A percentile compares a stretch with the other conserved stretches of the same genome.
These are phyloP conservation scores for Periophthalmus modestus DNA, from an alignment of 2,113 vertebrate species.

Conservation along the genomic window DNA sequence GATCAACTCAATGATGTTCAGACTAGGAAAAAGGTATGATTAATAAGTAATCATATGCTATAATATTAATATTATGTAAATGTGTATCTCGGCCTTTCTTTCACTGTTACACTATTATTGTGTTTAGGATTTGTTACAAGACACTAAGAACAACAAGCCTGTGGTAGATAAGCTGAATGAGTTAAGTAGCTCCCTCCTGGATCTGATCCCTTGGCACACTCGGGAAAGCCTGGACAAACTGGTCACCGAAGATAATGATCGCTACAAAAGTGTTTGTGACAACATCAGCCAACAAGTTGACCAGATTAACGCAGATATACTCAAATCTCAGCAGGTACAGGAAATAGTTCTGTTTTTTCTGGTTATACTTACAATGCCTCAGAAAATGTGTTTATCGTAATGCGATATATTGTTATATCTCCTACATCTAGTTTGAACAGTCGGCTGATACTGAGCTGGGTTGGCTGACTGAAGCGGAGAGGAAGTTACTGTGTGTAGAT, in stretches of 20 bases:
- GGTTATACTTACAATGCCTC: neutral
- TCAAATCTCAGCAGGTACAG: constrained; percentile 91
- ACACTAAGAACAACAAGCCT: constrained; percentile 82
- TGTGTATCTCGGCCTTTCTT: neutral
- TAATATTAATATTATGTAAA: neutral
- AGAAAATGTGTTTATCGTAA: neutral
- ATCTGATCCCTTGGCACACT: constrained; percentile 93
- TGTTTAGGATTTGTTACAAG: constrained; percentile 83
- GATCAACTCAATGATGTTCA: constrained; percentile 83
- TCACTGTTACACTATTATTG: neutral
- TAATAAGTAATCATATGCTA: neutral
- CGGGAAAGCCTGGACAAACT: constrained; percentile 91
- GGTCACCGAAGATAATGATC: constrained; percentile 88
- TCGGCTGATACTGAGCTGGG: constrained; percentile 87
- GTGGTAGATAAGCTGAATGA: constrained; percentile 89
- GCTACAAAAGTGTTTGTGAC: constrained; percentile 83
- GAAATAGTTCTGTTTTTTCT: neutral
- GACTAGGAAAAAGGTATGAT: constrained; percentile 85
- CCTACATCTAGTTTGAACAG: constrained; percentile 89
- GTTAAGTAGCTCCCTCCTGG: constrained; percentile 86
- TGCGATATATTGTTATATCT: constrained; percentile 36
- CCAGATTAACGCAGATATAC: constrained; percentile 88
- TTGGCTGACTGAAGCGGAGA: constrained; percentile 89
- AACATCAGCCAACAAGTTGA: constrained; percentile 85
- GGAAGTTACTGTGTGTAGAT: constrained; percentile 85